Evolutionary conservation across 1,140 invertebrate genomes (phyloP), one percentile per base, ranked within the genome.

Genomic region (Drosophila tropicalis): DNA sequence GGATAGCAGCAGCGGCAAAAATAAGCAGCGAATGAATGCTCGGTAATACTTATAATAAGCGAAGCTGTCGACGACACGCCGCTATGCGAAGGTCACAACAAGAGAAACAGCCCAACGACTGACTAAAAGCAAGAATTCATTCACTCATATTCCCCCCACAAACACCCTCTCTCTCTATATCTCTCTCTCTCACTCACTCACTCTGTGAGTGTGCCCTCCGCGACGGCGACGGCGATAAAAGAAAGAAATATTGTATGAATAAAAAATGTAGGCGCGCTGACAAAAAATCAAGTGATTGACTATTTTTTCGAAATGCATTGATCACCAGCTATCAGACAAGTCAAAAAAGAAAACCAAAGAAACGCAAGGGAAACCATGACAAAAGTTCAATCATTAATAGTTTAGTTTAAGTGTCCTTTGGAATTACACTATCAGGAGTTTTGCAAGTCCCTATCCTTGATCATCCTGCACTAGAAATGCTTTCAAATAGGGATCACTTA

Each of bases 41-140:
- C 34, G 44, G 81, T 81, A 85, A 64, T 78, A 76, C 78, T 89
- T 78, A 87, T 82, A 86, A 79, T 87, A 82, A 87, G 83, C 84
- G 70, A 73, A 67, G 74, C 78, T 86, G 82, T 81, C 63, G 62
- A 70, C 76, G 67, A 86, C 83, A 84, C 84, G 81, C 86, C 77
- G 84, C 84, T 89, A 87, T 87, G 83, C 84, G 83, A 87, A 87
- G 83, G 83, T 87, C 83, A 83, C 65, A 39, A 36, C 36, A 72
- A 34, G 56, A 62, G 44, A 67, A 67, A 61, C 73, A 67, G 62
- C 67, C 64, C 47, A 66, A 67, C 72, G 58, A 68, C 68, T 60
- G 47, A 66, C 62, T 58, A 34, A 54, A 70, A 39, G 47, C 44
- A 73, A 65, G 67, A 69, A 6, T 29, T 36, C 55, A 34, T 55